Percentiles rank a stretch among this genome's conserved stretches.
Evolutionary conservation across 2,888 invertebrate genomes (phyloP).

Genomic region (Clusia tigrina): DNA sequence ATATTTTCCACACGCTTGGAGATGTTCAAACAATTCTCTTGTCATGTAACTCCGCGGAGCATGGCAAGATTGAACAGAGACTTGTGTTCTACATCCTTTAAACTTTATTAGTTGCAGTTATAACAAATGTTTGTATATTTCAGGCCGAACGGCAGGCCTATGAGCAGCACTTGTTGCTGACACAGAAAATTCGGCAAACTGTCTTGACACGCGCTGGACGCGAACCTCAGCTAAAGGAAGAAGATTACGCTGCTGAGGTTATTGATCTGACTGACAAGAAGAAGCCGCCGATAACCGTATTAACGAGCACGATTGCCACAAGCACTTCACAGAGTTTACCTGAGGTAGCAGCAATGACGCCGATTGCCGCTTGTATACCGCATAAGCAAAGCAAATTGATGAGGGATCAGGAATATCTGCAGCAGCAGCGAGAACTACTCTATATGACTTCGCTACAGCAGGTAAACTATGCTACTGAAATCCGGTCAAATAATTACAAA

Average conservation of each 20-base stretch:
- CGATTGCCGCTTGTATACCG: slow-evolving; percentile 8
- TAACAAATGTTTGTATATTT: no score
- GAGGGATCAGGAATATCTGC: slow-evolving; percentile 69
- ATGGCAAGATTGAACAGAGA: no score
- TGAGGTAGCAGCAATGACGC: slow-evolving; percentile 62
- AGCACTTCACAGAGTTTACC: slow-evolving; percentile 63
- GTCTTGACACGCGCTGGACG: slow-evolving; percentile 76
- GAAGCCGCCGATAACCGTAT: slow-evolving; percentile 66
- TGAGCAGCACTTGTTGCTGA: slow-evolving; percentile 73
- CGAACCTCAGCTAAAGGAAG: slow-evolving; percentile 67
- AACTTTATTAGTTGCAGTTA: no score
- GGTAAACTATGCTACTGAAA: slow-evolving; percentile 38
- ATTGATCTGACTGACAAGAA: slow-evolving; percentile 81
- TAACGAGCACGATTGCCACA: slow-evolving; percentile 65
- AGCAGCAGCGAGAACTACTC: slow-evolving; percentile 73
- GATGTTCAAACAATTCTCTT: no score
- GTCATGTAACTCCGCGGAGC: no score
- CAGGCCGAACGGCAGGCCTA: slow-evolving; percentile 68
- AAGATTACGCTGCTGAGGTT: slow-evolving; percentile 68
- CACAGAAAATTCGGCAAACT: slow-evolving; percentile 88
- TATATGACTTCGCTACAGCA: slow-evolving; percentile 70
- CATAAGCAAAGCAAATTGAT: slow-evolving; percentile 42
- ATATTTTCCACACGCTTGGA: no score
- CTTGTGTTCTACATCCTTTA: no score
- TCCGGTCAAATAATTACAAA: no score